Evolutionary conservation across 2,113 vertebrate species (phyloP), one percentile per base, ranked within the genome.

Genomic region (Toxotes chatareus): DNA sequence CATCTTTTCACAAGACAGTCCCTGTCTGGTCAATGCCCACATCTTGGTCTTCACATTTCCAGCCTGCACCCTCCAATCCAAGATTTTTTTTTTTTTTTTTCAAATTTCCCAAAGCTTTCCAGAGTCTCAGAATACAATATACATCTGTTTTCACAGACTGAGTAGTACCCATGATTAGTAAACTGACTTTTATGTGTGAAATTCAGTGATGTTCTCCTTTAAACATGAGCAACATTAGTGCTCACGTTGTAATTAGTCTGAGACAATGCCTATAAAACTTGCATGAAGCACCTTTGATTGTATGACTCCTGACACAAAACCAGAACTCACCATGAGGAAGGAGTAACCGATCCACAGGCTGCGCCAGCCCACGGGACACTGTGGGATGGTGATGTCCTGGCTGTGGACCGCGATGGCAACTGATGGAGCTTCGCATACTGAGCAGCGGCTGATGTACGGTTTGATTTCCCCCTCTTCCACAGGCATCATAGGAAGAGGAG

Each of bases 291-390:
- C 10, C 7, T 55, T 70, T 63, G 36, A 9, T 34, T 57, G 59
- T 12, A 4, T 51, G 53, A 27, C 32, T 34, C 17, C 8, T 67
- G 11, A 51, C 14, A 40, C 3, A 0, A 9, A 32, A n/a, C 9
- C 71, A 72, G 46, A 6, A 49, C 92, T 89, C 93, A 99, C 98
- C 98, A 99, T 99, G 42, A 99, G 95, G 95, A 98, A 99, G 69
- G 98, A 99, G 79, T 99, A 99, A 17, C 98, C 98, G 0, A 99
- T 99, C 98, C 98, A 99, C 79, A 99, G 65, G 73, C 98, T 99
- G 74, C 98, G 96, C 98, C 98, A 99, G 47, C 98, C 98, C 0
- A 74, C 84, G 0, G 98, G 98, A 82, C 98, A 99, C 92, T 95
- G 96, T 65, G 98, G 98, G 82, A 99, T 99, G 69, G 95, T 96